A percentile compares a stretch with the other conserved stretches of the same genome.
Conservation (phyloP, 2,797 vertebrate genomes). For the Urophycis tenuis region DNA sequence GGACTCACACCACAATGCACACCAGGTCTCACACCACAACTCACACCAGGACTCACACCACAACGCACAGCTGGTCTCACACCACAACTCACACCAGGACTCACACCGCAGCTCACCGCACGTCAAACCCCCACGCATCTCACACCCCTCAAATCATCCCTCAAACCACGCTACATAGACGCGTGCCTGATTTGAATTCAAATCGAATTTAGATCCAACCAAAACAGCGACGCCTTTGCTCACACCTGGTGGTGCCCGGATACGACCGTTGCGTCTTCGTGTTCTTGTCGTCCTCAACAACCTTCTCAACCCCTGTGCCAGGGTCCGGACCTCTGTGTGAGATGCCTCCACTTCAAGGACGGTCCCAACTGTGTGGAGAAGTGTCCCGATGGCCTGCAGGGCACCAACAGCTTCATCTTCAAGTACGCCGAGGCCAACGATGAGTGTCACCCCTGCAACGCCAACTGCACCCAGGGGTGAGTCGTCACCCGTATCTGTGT, state of each 20-base stretch:
- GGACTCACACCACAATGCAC: too few species aligned
- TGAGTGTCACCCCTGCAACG: constrained; percentile 82
- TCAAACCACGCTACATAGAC: too few species aligned
- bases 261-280: neutral
- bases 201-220: too few species aligned
- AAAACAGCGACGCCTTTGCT: neutral
- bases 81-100: too few species aligned
- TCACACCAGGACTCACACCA: too few species aligned
- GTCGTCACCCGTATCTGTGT: constrained; percentile 28
- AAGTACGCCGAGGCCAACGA: constrained; percentile 81
- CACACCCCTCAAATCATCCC: too few species aligned
- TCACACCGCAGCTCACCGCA: too few species aligned
- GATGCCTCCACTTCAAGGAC: constrained; percentile 86
- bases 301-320: constrained; percentile 42
- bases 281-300: neutral
- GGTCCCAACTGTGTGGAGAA: constrained; percentile 88
- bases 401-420: constrained; percentile 84
- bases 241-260: neutral
- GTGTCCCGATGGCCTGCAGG: constrained; percentile 83
- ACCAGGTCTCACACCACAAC: too few species aligned
- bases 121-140: too few species aligned
- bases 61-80: too few species aligned
- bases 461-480: constrained; percentile 87
- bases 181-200: neutral
- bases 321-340: constrained; percentile 84